Conservation (phyloP, 2,797 vertebrate genomes). For the Lates japonicus region DNA sequence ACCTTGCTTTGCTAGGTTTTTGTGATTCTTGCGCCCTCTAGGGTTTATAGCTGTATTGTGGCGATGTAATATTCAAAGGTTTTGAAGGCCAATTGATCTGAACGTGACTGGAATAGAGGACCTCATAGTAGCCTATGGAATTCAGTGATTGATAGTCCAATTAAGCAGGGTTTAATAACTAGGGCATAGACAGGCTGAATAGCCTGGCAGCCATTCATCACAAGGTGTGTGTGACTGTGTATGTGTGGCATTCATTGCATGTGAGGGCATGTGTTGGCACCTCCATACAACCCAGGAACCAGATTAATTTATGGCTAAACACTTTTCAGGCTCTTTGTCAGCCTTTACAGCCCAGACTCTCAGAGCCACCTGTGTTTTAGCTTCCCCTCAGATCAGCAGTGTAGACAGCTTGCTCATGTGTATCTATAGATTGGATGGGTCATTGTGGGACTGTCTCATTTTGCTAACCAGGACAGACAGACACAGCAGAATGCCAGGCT, state of each 20-base stretch:
- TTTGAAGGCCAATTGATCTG: conserved; percentile 68
- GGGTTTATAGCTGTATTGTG: conserved; percentile 46
- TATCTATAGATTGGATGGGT: conserved; percentile 48
- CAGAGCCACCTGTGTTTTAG: conserved; percentile 49
- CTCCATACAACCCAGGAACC: conserved; percentile 53
- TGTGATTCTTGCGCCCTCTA: conserved; percentile 31
- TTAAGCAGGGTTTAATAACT: conserved; percentile 86
- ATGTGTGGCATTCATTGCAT: conserved; percentile 44
- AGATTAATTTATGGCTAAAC: conserved; percentile 68
- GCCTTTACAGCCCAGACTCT: conserved; percentile 41
- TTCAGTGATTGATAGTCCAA: conserved; percentile 85
- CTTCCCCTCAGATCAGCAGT: conserved; percentile 16
- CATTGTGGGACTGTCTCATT: conserved; percentile 43
- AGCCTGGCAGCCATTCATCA: conserved; percentile 82
- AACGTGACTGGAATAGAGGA: conserved; percentile 73
- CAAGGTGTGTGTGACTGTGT: conserved; percentile 61
- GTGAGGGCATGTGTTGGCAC: conserved; percentile 53
- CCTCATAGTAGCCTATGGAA: conserved; percentile 64
- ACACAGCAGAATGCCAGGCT: conserved; percentile 49
- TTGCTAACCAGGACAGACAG: conserved; percentile 63
- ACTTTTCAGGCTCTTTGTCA: conserved; percentile 56
- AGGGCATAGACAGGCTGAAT: conserved; percentile 76
- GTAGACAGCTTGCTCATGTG: conserved; percentile 29
- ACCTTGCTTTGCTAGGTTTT: conserved; percentile 27
- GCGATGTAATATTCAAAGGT: conserved; percentile 57